These are phyloP conservation scores for Enteromius mattozi DNA, from an alignment of 2,797 vertebrate genomes.

Conservation along the genomic window DNA sequence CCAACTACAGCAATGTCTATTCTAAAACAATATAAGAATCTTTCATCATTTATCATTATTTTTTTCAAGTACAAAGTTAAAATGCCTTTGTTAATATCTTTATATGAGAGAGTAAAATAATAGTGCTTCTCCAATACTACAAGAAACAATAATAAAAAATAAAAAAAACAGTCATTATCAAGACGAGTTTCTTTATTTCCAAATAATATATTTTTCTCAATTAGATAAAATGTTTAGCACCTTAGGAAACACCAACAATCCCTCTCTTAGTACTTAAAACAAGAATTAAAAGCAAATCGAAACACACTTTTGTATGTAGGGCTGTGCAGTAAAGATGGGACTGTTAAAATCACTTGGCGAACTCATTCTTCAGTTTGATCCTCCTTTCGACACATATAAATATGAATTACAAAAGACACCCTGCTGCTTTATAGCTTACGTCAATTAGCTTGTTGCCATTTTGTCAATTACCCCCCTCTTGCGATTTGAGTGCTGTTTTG, in stretches of 20 bases:
- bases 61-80: constrained; percentile 99
- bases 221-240: constrained; percentile 99
- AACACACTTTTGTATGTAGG: constrained; percentile 76
- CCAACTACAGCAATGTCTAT: constrained; percentile 98
- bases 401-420: constrained; percentile 65
- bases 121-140: constrained; percentile 89
- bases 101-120: constrained; percentile 95
- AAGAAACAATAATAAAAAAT: constrained; percentile 75
- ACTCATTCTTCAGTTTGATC: constrained; percentile 68
- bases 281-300: constrained; percentile 72
- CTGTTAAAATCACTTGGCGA: constrained; percentile 70
- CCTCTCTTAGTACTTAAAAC: constrained; percentile 80
- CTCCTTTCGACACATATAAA: constrained; percentile 65
- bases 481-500: constrained; percentile 64
- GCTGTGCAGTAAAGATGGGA: constrained; percentile 86
- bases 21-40: constrained; percentile 98
- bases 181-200: constrained; percentile 92
- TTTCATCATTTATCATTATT: constrained; percentile 85
- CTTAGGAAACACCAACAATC: constrained; percentile 92
- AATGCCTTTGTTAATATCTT: constrained; percentile 98
- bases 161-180: constrained; percentile 90
- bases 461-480: constrained; percentile 69
- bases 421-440: constrained; percentile 76
- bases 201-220: constrained; percentile 92
- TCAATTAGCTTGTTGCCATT: constrained; percentile 71